Conservation (phyloP, 2,888 invertebrate genomes). For the Vanessa cardui region DNA sequence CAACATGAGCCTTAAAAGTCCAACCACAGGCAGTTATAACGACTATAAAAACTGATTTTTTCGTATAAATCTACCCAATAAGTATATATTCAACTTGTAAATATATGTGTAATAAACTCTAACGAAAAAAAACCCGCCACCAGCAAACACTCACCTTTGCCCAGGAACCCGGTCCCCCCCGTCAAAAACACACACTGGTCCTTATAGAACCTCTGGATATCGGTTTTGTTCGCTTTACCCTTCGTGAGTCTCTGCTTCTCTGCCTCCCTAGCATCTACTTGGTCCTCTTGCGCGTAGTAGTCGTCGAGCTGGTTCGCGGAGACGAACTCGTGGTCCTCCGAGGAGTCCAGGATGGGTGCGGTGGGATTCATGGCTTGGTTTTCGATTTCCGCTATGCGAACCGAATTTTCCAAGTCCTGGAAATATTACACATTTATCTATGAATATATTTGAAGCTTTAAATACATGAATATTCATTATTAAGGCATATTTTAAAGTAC, state of each 20-base stretch:
- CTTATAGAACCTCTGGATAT: constrained; percentile 69
- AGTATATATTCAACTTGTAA: too few species aligned
- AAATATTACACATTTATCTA: constrained; percentile 1
- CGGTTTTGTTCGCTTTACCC: constrained; percentile 69
- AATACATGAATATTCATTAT: too few species aligned
- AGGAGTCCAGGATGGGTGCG: constrained; percentile 71
- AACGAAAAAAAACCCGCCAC: background rate
- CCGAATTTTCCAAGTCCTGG: constrained; percentile 70
- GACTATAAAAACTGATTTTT: too few species aligned
- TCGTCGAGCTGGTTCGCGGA: constrained; percentile 73
- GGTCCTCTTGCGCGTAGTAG: constrained; percentile 76
- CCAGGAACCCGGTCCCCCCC: constrained; percentile 77
- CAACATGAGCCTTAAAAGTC: too few species aligned
- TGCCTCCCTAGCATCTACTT: constrained; percentile 72
- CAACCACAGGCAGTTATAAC: too few species aligned
- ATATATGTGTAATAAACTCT: too few species aligned
- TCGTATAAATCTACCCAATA: too few species aligned
- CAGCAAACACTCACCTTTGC: constrained; percentile 68
- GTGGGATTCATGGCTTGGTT: constrained; percentile 72
- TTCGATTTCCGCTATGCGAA: constrained; percentile 63
- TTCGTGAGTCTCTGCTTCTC: constrained; percentile 71
- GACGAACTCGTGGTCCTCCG: constrained; percentile 80
- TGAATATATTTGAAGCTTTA: too few species aligned
- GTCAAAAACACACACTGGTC: constrained; percentile 77
- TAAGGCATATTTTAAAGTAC: too few species aligned